phyloP scores from a whole-genome alignment of 1,140 invertebrate genomes.

The Drosophila simulans region DNA sequence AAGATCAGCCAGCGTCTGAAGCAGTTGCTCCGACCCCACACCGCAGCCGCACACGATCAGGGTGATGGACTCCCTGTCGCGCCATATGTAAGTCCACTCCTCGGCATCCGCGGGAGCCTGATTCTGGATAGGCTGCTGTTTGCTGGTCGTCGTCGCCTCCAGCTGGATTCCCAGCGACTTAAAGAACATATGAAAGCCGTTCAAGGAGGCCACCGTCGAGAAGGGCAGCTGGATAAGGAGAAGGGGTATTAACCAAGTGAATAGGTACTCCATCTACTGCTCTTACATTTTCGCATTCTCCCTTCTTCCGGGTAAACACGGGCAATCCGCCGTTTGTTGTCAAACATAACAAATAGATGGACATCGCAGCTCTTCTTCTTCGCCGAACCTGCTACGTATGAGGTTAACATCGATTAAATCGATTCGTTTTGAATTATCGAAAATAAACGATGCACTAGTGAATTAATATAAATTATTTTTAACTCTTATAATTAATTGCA shows the following conservation, averaged over 20 bases:
- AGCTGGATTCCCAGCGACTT: slow-evolving; percentile 89
- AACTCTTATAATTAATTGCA: too few relatives aligned
- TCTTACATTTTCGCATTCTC: slow-evolving; percentile 87
- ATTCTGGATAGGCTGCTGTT: slow-evolving; percentile 22
- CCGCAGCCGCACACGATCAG: slow-evolving; percentile 88
- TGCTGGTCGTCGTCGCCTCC: slow-evolving; percentile 86
- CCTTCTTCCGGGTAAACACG: slow-evolving; percentile 88
- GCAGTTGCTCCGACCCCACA: slow-evolving; percentile 85
- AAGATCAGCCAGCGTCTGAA: slow-evolving; percentile 87
- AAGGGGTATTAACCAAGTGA: too few relatives aligned
- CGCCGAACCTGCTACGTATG: slow-evolving; percentile 10
- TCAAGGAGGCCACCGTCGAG: slow-evolving; percentile 91
- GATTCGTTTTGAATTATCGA: not conserved
- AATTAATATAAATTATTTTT: too few relatives aligned
- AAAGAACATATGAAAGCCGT: slow-evolving; percentile 94
- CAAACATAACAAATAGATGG: slow-evolving; percentile 88
- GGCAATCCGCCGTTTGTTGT: slow-evolving; percentile 89
- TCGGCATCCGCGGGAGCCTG: slow-evolving; percentile 55
- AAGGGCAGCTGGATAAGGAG: slow-evolving; percentile 88
- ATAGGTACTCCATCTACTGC: not conserved
- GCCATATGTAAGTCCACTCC: slow-evolving; percentile 90
- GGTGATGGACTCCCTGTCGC: slow-evolving; percentile 86
- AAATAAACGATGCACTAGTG: not conserved
- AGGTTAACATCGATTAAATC: not conserved
- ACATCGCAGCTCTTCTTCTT: slow-evolving; percentile 84